Conservation (phyloP, 2,113 vertebrate species). For the Xenus cinereus region DNA sequence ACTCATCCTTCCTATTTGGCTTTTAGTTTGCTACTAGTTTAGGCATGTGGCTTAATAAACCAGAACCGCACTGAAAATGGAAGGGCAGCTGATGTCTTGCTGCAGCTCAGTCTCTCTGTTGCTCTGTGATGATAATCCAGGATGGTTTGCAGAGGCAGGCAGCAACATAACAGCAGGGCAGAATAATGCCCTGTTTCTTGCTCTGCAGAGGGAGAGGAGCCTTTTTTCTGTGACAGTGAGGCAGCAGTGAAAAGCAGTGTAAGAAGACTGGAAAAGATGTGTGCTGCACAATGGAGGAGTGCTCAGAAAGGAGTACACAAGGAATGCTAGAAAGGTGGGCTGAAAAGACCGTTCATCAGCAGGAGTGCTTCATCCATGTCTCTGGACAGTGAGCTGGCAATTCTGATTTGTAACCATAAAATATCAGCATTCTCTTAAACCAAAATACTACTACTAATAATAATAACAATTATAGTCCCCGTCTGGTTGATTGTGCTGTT, state of each 20-base stretch:
- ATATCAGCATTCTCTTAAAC: background rate
- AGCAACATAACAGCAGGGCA: background rate
- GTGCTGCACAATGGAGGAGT: background rate
- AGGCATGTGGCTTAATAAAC: background rate
- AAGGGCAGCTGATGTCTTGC: background rate
- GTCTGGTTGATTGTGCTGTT: background rate
- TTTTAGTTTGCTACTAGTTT: background rate
- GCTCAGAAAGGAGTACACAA: background rate
- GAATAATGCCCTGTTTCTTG: background rate
- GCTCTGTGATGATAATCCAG: background rate
- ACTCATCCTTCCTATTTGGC: background rate
- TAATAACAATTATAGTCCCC: background rate
- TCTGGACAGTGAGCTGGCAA: background rate
- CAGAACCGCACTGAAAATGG: background rate
- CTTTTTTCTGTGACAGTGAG: background rate
- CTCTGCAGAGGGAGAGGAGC: background rate
- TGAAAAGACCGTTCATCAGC: background rate
- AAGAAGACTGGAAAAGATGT: background rate
- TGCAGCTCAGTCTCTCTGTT: background rate
- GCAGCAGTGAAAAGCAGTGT: background rate
- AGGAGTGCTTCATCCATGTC: background rate
- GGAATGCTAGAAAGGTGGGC: background rate
- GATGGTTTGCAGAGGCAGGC: background rate
- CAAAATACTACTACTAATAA: background rate
- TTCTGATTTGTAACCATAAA: background rate